Evolutionary conservation across 2,888 invertebrate species (phyloP).

Genomic region (Platycnemis pennipes): DNA sequence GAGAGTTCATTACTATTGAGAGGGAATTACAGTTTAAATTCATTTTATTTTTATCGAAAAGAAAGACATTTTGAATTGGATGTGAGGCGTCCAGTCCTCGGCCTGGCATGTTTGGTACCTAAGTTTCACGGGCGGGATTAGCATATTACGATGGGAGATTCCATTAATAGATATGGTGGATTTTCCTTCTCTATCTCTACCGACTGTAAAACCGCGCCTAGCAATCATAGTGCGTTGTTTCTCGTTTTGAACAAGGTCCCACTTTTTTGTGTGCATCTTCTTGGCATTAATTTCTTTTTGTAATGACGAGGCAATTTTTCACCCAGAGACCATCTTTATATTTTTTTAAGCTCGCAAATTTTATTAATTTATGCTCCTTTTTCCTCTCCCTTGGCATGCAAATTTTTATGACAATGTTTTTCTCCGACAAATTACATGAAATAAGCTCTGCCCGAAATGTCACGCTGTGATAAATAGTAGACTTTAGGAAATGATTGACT

Average conservation of each 20-base stretch:
- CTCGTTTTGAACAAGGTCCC: neutral
- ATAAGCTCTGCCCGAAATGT: neutral
- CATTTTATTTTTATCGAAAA: neutral
- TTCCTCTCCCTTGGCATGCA: neutral
- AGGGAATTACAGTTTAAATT: too few species aligned
- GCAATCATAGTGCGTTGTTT: neutral
- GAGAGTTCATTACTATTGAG: too few species aligned
- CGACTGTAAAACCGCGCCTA: neutral
- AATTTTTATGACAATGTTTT: neutral
- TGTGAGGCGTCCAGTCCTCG: neutral
- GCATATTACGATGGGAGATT: conserved; percentile 26
- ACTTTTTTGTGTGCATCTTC: neutral
- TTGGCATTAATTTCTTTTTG: neutral
- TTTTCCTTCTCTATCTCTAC: neutral
- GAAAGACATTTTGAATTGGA: neutral
- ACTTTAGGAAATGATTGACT: neutral
- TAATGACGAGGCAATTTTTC: conserved; percentile 32
- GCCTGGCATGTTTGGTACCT: neutral
- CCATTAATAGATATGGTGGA: neutral
- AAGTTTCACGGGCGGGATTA: neutral
- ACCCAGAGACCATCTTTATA: neutral
- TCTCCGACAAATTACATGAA: neutral
- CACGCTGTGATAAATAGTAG: neutral
- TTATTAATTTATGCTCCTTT: conserved; percentile 20
- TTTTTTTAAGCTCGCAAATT: neutral